Evolutionary conservation across 2,888 invertebrate genomes (phyloP).

Genomic region (Eubasilissa splendida): DNA sequence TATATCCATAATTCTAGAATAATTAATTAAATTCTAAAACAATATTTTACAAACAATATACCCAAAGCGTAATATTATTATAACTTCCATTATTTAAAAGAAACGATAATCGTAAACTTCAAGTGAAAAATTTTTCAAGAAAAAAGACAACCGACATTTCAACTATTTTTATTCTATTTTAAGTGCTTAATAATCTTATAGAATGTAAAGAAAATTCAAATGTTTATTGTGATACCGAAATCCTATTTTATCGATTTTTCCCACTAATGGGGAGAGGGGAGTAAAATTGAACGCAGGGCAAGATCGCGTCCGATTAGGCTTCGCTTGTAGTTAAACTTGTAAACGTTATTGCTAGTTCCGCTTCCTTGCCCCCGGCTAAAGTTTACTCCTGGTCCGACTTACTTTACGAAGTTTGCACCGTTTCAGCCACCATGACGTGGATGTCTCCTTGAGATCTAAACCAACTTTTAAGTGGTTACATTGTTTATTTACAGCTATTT

Average conservation of each 20-base stretch:
- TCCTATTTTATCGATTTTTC: constrained; percentile 9
- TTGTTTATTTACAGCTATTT: constrained; percentile 1
- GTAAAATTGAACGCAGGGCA: constrained; percentile 19
- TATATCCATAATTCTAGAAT: no score
- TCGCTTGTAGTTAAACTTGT: constrained; percentile 26
- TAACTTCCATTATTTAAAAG: no score
- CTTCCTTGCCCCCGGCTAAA: neutral
- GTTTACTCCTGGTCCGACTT: constrained; percentile 25
- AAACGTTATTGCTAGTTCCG: constrained; percentile 13
- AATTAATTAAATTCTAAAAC: no score
- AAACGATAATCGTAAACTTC: no score
- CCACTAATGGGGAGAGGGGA: neutral
- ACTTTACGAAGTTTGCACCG: neutral
- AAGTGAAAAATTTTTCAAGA: no score
- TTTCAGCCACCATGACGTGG: neutral
- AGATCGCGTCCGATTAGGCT: constrained; percentile 23
- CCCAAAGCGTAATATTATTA: no score
- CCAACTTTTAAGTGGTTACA: constrained; percentile 21
- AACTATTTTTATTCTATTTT: no score
- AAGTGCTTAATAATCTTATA: no score
- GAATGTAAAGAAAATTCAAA: no score
- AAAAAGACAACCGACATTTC: no score
- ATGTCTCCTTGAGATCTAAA: neutral
- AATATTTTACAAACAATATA: no score
- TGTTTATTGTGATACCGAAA: neutral